A percentile compares a stretch with the other conserved stretches of the same genome.
Conservation (phyloP, 2,888 invertebrate species). For the Yponomeuta cagnagella region DNA sequence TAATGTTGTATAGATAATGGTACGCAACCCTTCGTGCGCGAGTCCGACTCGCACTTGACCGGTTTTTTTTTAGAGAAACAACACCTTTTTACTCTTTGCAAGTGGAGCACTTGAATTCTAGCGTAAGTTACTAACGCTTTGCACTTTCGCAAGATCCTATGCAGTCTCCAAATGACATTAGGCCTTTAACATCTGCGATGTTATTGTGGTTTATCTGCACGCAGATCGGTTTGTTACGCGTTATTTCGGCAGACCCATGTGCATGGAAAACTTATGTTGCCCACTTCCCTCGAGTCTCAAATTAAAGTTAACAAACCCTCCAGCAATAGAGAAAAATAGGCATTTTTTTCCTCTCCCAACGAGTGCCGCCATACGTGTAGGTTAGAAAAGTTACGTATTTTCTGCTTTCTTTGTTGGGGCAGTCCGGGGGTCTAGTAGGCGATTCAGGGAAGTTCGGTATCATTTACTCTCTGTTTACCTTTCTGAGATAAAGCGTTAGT, state of each 20-base stretch:
- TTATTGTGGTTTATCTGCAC: no score
- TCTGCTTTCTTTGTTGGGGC: not conserved
- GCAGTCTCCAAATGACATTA: no score
- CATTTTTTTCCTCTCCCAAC: not conserved
- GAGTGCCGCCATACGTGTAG: not conserved
- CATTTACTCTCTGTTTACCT: no score
- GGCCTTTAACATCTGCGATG: no score
- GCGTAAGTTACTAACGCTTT: no score
- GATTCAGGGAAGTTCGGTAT: not conserved
- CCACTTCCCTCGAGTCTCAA: not conserved
- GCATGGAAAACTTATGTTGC: constrained; percentile 1
- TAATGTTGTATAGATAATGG: no score
- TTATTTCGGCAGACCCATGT: not conserved
- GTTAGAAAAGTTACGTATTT: not conserved
- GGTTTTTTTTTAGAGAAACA: no score
- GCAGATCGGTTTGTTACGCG: not conserved
- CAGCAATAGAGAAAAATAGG: not conserved
- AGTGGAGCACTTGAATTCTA: no score
- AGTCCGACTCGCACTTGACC: no score
- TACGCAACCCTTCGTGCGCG: no score
- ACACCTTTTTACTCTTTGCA: no score
- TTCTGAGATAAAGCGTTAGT: not conserved
- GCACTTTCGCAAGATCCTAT: no score
- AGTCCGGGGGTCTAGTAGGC: not conserved
- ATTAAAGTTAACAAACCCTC: not conserved